Percentiles rank a stretch among this genome's conserved stretches.
phyloP scores from a whole-genome alignment of 2,888 invertebrate species.

The Allophyes oxyacanthae region DNA sequence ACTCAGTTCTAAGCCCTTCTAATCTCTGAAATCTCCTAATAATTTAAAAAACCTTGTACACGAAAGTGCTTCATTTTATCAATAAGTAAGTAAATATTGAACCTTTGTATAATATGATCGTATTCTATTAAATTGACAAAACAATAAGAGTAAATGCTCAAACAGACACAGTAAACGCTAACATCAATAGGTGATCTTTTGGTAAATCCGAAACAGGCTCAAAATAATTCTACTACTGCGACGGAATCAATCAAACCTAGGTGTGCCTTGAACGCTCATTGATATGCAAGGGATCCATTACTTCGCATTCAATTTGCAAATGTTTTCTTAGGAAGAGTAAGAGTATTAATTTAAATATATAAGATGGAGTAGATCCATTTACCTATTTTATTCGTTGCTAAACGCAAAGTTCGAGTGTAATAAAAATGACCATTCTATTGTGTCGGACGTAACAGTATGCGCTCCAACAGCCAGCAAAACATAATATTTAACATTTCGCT shows the following conservation, averaged over 20 bases:
- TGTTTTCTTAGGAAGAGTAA: constrained; percentile 67
- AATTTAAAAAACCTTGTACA: too few relatives aligned
- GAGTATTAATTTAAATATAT: constrained; percentile 47
- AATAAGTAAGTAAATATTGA: not conserved
- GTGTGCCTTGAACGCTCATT: constrained; percentile 76
- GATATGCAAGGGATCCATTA: constrained; percentile 82
- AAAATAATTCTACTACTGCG: constrained; percentile 77
- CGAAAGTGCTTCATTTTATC: too few relatives aligned
- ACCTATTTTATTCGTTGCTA: constrained; percentile 26
- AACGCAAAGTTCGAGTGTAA: constrained; percentile 53
- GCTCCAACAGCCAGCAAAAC: constrained; percentile 52
- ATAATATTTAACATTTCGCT: constrained; percentile 74
- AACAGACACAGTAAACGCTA: constrained; percentile 66
- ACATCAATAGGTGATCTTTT: constrained; percentile 67
- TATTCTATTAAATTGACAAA: constrained; percentile 66
- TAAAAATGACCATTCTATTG: constrained; percentile 54
- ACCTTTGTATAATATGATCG: constrained; percentile 35
- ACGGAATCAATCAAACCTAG: constrained; percentile 77
- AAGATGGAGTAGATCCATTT: constrained; percentile 37
- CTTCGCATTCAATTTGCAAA: constrained; percentile 78
- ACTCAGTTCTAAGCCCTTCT: constrained; percentile 2
- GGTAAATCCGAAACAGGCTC: constrained; percentile 74
- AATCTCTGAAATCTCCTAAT: constrained; percentile 1
- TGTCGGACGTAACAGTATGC: constrained; percentile 22
- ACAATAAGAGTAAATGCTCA: constrained; percentile 70